phyloP scores from a whole-genome alignment of 2,113 vertebrate genomes.

The Gadus macrocephalus region DNA sequence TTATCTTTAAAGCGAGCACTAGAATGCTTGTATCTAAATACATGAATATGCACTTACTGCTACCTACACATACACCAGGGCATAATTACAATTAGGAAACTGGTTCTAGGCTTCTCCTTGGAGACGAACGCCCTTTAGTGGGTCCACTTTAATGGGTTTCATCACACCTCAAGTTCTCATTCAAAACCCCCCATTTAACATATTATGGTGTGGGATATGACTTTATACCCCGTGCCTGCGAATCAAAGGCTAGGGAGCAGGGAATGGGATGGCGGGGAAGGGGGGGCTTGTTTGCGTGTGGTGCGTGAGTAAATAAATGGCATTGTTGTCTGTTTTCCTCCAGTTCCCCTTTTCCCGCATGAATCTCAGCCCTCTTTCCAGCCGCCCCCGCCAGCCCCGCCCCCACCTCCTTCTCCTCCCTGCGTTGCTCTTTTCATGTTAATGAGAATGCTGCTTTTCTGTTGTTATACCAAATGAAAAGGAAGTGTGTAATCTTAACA shows the following conservation, averaged over 20 bases:
- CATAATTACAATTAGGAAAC: no score
- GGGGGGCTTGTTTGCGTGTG: slow-evolving; percentile 48
- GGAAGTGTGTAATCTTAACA: slow-evolving; percentile 77
- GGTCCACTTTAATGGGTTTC: no score
- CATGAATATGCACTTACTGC: no score
- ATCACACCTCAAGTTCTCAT: slow-evolving; percentile 5
- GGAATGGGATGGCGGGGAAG: background rate
- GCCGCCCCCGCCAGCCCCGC: slow-evolving; percentile 21
- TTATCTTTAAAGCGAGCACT: no score
- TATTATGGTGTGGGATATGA: slow-evolving; percentile 19
- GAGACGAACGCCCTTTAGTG: no score
- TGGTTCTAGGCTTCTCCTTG: no score
- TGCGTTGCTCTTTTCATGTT: slow-evolving; percentile 76
- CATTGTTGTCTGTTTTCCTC: slow-evolving; percentile 71
- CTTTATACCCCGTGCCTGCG: slow-evolving; percentile 48
- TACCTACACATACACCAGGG: no score
- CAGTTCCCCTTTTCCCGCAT: slow-evolving; percentile 66
- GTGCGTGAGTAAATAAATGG: slow-evolving; percentile 54
- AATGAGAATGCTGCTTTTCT: slow-evolving; percentile 73
- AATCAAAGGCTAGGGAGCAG: slow-evolving; percentile 64
- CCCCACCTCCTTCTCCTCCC: slow-evolving; percentile 30
- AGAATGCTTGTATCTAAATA: no score
- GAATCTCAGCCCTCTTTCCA: slow-evolving; percentile 31
- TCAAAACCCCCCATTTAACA: background rate
- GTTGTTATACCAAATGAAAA: slow-evolving; percentile 80